Evolutionary conservation across 2,797 vertebrate genomes (phyloP), one percentile per base, ranked within the genome.

Genomic region (Mormyrus hasselquistii): DNA sequence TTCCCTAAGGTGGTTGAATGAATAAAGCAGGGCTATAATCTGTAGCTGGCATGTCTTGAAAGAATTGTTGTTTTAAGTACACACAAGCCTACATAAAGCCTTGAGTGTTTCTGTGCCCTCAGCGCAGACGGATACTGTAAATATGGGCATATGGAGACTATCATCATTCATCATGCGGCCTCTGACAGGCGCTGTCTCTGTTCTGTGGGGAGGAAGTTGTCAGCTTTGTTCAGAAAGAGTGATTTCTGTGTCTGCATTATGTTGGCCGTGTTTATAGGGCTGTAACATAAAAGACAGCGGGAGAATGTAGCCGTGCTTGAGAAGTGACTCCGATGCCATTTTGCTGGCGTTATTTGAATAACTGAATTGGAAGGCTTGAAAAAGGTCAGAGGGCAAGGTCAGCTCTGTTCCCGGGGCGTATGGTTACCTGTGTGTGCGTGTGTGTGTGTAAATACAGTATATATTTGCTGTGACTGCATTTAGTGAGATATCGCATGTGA

Each of bases 51-150:
- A 19, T 55, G 57, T 59, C 47, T 53, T 90, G 0, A 0, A 88
- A 89, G 93, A 93, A 92, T 88, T 92, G 92, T 93, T 59, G 25
- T 89, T 90, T 91, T 89, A 92, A 93, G 82, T 90, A 92, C 29
- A 91, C 93, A 94, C 94, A 93, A 91, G 88, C 90, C 91, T 93
- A 90, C 92, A 89, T 91, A 94, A 92, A 94, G 92, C 86, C 79
- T 34, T 62, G 41, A 57, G 52, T 65, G 34, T 86, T 4, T 89
- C 22, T 89, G 9, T 29, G 57, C 52, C 19, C 52, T 55, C 79
- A 53, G 34, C 29, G 25, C 76, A 85, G 76, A 73, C 53, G 5
- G 52, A 44, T 65, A 16, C 82, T 89, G 55, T 85, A 22, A 90
- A 83, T 90, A 89, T 92, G 89, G 89, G 69, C 88, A 91, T 90